Evolutionary conservation across 2,113 vertebrate genomes (phyloP).

Genomic region (Genyomyrus donnyi): DNA sequence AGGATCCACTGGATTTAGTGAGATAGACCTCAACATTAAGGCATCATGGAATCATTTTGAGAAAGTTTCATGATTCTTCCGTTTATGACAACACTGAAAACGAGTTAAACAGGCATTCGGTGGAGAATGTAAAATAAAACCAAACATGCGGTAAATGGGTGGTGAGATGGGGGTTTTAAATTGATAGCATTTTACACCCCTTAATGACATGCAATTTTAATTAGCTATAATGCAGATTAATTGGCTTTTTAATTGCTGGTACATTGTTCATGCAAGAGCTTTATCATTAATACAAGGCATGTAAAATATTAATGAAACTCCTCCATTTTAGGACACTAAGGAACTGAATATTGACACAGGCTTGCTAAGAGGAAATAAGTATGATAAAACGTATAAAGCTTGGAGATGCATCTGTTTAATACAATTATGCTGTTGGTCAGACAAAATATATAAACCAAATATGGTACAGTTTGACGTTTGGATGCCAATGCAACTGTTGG

Average conservation of each 20-base stretch:
- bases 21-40: not conserved
- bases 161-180: not conserved
- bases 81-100: not conserved
- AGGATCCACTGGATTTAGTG: not conserved
- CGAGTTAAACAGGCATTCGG: conserved; percentile 3
- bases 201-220: conserved; percentile 21
- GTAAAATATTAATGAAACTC: conserved; percentile 18
- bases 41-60: not conserved
- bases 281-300: conserved; percentile 18
- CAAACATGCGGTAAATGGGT: not conserved
- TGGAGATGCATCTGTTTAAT: not conserved
- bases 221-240: conserved; percentile 21
- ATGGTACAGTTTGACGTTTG: not conserved
- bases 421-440: not conserved
- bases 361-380: not conserved
- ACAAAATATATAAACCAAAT: not conserved
- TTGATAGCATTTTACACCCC: conserved; percentile 14
- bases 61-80: not conserved
- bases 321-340: conserved; percentile 4
- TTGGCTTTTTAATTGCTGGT: conserved; percentile 20
- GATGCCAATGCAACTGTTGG: not conserved
- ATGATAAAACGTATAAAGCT: not conserved
- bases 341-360: conserved; percentile 12
- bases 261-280: conserved; percentile 21
- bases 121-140: conserved; percentile 12